A percentile compares a stretch with the other conserved stretches of the same genome.
These are phyloP conservation scores for Pipa parva DNA, from an alignment of 2,113 vertebrate genomes.

Conservation along the genomic window DNA sequence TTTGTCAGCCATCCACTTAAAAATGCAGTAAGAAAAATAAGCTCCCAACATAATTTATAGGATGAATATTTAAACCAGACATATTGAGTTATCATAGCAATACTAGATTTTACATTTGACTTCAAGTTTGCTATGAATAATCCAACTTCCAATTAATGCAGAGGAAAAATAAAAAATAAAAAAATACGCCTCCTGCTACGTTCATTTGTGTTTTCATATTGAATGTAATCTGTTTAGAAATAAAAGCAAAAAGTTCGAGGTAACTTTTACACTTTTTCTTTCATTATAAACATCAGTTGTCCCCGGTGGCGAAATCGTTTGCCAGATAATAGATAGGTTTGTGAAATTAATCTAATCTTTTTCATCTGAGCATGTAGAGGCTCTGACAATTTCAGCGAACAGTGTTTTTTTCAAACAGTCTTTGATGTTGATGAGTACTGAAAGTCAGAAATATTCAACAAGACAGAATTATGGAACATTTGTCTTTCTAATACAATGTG, in stretches of 20 bases:
- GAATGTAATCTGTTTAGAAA: not conserved
- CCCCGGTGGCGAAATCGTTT: not conserved
- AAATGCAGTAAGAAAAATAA: not conserved
- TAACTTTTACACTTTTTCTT: not conserved
- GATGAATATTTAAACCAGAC: not conserved
- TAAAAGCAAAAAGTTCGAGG: not conserved
- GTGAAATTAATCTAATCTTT: not conserved
- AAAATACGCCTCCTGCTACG: not conserved
- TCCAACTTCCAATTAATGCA: not conserved
- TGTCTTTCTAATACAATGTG: not conserved
- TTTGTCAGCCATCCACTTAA: slow-evolving; percentile 4
- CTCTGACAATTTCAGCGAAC: slow-evolving; percentile 1
- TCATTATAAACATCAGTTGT: slow-evolving; percentile 1
- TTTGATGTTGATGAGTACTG: slow-evolving; percentile 1
- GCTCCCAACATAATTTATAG: too few species aligned
- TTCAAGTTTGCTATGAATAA: not conserved
- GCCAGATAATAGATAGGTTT: slow-evolving; percentile 6
- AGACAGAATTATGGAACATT: slow-evolving; percentile 5
- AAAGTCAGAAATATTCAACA: slow-evolving; percentile 2
- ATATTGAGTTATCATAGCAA: not conserved
- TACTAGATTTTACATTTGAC: not conserved
- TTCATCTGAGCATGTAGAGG: not conserved
- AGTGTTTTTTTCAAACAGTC: not conserved
- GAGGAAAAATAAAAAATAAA: too few species aligned
- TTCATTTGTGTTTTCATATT: not conserved